Conservation (phyloP, 1,140 invertebrate species). For the Watersipora subatra region DNA sequence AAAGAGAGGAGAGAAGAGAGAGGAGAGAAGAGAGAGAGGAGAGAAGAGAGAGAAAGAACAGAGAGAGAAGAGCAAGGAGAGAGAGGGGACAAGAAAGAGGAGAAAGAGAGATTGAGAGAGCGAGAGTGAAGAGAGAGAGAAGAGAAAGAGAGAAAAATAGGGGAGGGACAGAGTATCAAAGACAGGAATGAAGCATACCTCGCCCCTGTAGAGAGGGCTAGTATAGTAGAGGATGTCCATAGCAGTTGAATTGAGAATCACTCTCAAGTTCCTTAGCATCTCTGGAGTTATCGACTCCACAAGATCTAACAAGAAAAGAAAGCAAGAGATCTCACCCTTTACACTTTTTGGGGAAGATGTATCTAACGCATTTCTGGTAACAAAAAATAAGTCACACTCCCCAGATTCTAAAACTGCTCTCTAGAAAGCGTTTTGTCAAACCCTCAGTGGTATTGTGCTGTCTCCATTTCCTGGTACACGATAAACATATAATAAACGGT, state of each 20-base stretch:
- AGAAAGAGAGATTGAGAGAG: background rate
- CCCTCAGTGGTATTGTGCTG: no score
- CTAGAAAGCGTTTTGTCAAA: no score
- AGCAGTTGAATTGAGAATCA: conserved; percentile 56
- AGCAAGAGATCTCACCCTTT: background rate
- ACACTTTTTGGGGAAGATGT: no score
- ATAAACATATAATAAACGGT: no score
- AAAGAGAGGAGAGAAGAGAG: no score
- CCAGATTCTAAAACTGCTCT: no score
- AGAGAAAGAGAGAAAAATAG: background rate
- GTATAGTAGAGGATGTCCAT: conserved; percentile 74
- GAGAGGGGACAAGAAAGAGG: background rate
- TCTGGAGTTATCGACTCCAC: conserved; percentile 59
- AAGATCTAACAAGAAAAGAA: conserved; percentile 43
- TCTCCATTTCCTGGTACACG: no score
- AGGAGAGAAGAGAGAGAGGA: no score
- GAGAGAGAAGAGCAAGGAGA: background rate
- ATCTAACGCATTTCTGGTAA: no score
- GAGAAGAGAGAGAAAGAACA: background rate
- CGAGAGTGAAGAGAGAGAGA: background rate
- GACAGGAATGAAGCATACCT: conserved; percentile 38
- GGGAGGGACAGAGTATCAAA: background rate
- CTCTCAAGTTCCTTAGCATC: conserved; percentile 49
- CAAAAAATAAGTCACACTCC: no score
- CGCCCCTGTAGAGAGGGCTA: conserved; percentile 59